Evolutionary conservation across 2,113 vertebrate genomes (phyloP).

Genomic region (Enhydra lutris): DNA sequence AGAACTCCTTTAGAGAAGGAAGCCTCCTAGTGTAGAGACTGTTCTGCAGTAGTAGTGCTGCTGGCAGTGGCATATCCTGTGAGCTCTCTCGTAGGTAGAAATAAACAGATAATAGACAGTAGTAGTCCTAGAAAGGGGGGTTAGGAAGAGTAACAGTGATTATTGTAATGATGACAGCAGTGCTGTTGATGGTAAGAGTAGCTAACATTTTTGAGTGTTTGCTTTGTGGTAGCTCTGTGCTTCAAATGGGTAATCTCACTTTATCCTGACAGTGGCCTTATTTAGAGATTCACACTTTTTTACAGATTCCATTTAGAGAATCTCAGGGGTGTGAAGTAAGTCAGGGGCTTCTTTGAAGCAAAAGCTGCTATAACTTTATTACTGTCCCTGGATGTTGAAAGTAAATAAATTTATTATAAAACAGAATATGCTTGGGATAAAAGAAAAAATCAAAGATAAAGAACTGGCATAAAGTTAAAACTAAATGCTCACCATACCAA

Average conservation of each 20-base stretch:
- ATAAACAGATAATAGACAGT: background rate
- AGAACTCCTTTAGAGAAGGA: background rate
- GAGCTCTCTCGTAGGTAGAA: background rate
- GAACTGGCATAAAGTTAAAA: background rate
- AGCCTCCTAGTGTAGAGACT: background rate
- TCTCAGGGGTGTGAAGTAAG: background rate
- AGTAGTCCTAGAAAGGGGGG: background rate
- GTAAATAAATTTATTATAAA: background rate
- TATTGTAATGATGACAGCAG: too few species aligned
- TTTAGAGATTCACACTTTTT: too few species aligned
- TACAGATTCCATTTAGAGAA: background rate
- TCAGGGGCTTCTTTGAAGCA: background rate
- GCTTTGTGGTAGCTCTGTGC: background rate
- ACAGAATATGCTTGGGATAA: background rate
- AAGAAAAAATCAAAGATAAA: background rate
- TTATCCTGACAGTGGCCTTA: background rate
- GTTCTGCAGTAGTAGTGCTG: background rate
- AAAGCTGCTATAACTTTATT: background rate
- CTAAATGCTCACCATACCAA: background rate
- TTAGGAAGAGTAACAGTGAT: background rate
- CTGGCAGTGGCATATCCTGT: background rate
- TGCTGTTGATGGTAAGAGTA: background rate
- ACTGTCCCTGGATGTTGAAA: background rate
- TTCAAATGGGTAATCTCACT: background rate
- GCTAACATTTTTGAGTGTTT: background rate